A percentile compares a stretch with the other conserved stretches of the same genome.
Conservation (phyloP, 2,113 vertebrate species). For the Rhipidura dahli region DNA sequence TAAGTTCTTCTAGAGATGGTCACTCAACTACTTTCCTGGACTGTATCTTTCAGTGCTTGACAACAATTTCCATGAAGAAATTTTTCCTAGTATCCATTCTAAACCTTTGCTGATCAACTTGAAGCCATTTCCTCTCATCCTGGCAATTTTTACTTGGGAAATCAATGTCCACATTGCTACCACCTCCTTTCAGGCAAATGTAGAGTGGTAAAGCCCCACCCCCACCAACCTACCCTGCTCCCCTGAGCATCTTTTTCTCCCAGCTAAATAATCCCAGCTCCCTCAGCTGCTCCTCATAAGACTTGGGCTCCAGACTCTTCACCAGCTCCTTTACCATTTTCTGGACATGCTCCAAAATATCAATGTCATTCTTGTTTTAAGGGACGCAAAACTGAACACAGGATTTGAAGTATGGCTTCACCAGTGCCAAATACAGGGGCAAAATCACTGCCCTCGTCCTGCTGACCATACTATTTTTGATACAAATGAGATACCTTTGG, state of each 20-base stretch:
- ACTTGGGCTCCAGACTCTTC: background rate
- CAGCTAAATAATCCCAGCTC: background rate
- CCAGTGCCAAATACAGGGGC: no score
- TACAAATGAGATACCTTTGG: background rate
- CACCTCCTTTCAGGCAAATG: background rate
- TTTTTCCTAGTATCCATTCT: background rate
- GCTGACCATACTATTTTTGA: background rate
- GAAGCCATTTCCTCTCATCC: background rate
- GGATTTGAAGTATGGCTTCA: background rate
- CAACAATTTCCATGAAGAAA: background rate
- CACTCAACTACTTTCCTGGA: background rate
- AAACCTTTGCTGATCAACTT: background rate
- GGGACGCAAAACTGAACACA: background rate
- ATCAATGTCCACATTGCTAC: background rate
- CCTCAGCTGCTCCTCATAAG: background rate
- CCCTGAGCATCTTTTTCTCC: background rate
- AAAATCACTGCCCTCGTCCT: background rate
- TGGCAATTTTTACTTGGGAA: background rate
- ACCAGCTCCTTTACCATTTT: background rate
- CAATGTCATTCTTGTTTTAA: background rate
- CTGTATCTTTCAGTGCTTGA: background rate
- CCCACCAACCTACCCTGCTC: accelerated
- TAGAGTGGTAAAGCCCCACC: accelerated
- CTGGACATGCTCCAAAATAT: no score
- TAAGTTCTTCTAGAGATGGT: background rate